phyloP scores from a whole-genome alignment of 2,113 vertebrate genomes.

The Sinocyclocheilus grahami region DNA sequence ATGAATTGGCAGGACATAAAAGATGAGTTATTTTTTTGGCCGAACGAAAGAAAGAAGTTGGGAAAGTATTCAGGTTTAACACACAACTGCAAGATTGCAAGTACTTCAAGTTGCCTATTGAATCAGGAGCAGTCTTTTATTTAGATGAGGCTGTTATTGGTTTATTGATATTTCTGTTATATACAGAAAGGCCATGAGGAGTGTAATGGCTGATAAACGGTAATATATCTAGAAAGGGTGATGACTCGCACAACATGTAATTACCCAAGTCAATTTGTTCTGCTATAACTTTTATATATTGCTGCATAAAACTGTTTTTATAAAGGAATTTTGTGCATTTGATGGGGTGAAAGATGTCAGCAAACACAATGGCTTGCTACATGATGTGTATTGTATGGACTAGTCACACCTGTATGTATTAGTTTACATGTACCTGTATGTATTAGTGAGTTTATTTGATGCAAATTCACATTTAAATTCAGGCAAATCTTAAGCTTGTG shows the following conservation, averaged over 20 bases:
- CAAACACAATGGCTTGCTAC: neutral
- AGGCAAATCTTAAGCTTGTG: neutral
- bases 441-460: neutral
- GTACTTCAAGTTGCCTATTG: neutral
- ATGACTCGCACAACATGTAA: neutral
- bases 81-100: neutral
- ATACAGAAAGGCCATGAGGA: neutral
- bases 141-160: conserved; percentile 16
- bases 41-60: neutral
- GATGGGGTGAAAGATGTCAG: neutral
- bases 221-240: conserved; percentile 10
- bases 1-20: conserved; percentile 50
- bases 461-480: conserved; percentile 17
- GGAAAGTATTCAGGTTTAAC: neutral
- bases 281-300: neutral
- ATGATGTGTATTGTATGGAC: neutral
- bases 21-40: conserved; percentile 41
- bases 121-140: conserved; percentile 4
- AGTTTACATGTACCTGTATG: too few relatives aligned
- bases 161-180: conserved; percentile 33
- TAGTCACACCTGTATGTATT: neutral
- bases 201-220: conserved; percentile 14
- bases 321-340: conserved; percentile 1
- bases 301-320: neutral
- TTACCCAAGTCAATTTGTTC: conserved; percentile 14